Evolutionary conservation across 2,113 vertebrate species (phyloP), one percentile per base, ranked within the genome.

Genomic region (Archilochus colubris): DNA sequence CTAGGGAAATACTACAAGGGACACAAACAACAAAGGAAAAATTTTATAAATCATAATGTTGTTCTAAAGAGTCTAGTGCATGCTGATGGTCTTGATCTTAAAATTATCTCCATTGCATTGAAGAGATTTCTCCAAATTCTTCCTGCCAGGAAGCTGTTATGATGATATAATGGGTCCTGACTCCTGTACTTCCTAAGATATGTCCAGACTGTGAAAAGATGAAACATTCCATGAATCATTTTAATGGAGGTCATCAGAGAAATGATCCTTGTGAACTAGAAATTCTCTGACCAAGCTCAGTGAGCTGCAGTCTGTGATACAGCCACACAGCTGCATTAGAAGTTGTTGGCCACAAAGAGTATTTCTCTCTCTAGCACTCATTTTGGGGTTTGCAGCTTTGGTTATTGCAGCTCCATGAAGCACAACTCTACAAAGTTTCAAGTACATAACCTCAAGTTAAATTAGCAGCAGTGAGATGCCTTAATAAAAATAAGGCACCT

Each of bases 91-190:
- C 7, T 10, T 78, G 50, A 70, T 92, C 94, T 86, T 84, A 93
- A 91, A 95, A 82, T 51, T 5, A 40, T 53, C 7, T 67, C 46
- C 43, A 72, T 6, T 82, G 61, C 72, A 79, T 27, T 43, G 79
- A 82, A 90, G 80, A 84, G 62, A 92, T 88, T 97, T 95, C 96
- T 96, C 76, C 89, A 91, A 94, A 85, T 16, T 81, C 48, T 43
- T 75, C 57, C 72, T 72, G 67, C 31, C 68, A 76, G 23, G 67
- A 95, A 91, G 44, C 21, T 6, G 3, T 89, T 86, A 72, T 30
- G 64, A 94, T 95, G 80, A 95, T 88, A 30, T 40, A 92, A 86
- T 86, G 73, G 66, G 74, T 92, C 51, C 82, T 54, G 87, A 94
- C 19, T 48, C 57, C 54, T 87, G 38, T 82, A 86, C 94, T 97